A percentile compares a stretch with the other conserved stretches of the same genome.
Conservation (phyloP, 2,113 vertebrate species). For the Arothron firmamentum region DNA sequence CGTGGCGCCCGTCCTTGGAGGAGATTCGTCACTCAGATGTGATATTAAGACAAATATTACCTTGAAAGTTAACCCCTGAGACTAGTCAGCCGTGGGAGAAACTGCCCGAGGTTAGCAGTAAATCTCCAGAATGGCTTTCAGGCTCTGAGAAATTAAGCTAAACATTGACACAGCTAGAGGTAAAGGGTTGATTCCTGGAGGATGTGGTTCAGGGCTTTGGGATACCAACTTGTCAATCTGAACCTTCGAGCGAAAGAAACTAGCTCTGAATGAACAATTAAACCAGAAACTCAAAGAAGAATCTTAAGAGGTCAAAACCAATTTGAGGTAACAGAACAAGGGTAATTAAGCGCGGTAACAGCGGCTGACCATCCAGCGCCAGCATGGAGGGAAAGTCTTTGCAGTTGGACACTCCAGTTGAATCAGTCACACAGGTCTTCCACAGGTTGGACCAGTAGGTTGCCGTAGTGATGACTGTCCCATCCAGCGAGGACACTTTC, state of each 20-base stretch:
- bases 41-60: constrained; percentile 70
- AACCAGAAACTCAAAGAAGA: background rate
- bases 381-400: constrained; percentile 94
- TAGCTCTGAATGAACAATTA: background rate
- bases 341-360: constrained; percentile 4
- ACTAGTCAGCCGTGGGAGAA: constrained; percentile 78
- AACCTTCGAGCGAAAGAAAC: background rate
- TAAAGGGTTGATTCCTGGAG: constrained; percentile 40
- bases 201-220: constrained; percentile 5
- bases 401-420: constrained; percentile 92
- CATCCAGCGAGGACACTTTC: constrained; percentile 91
- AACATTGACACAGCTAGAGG: constrained; percentile 71
- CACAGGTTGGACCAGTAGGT: constrained; percentile 92
- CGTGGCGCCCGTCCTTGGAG: background rate
- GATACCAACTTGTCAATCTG: no score
- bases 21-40: constrained; percentile 22
- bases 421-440: constrained; percentile 94
- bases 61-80: constrained; percentile 79
- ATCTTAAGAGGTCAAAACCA: background rate
- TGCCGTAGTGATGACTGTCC: constrained; percentile 93
- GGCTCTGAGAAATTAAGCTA: constrained; percentile 62
- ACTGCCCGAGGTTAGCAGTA: constrained; percentile 74
- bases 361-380: constrained; percentile 87
- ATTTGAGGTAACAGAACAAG: background rate
- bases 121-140: constrained; percentile 74